Evolutionary conservation across 2,888 invertebrate species (phyloP), one percentile per base, ranked within the genome.

Genomic region (Aspidiotus rigidus): DNA sequence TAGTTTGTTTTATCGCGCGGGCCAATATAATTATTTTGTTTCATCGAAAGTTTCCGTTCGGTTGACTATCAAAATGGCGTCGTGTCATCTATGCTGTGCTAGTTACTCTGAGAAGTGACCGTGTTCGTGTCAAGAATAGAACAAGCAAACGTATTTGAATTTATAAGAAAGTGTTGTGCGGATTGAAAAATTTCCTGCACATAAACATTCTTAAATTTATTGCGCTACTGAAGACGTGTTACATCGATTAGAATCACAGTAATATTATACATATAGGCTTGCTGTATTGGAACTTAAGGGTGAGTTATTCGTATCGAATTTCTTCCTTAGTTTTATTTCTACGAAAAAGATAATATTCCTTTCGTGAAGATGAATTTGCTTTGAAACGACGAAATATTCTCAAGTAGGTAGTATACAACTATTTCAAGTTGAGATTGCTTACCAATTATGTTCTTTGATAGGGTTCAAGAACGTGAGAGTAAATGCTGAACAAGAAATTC

Each of bases 81-180:
- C 62, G 62, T 69, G 69, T 62, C 69, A 69, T 69, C 62, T 53
- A 49, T 63, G 69, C 57, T 69, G 69, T 56, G 63, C 62, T 69
- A 16, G 62, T 62, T 69, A 62, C 62, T 28, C 5, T 28, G 69
- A 63, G 62, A 69, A 62, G 69, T 69, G 67, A 67, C 60, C 67
- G 67, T 67, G 60, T 67, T 60, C 49, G 67, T 60, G 67, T 60
- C 13, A 15, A n/a, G 28, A n/a, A 15, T 42, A 49, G 53, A 42
- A 59, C 16, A 28, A 28, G 28, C 28, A 49, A 60, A 59, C 40
- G 28, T 11, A 67, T 17, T 67, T n/a, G 49, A 53, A 39, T 64
- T 28, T 49, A n/a, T 44, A 67, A 17, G 15, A 60, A 49, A 49
- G 59, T 59, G 49, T 67, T 10, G 67, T 60, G 67, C 39, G 57